phyloP scores from a whole-genome alignment of 2,797 vertebrate species.

The Bucorvus abyssinicus region DNA sequence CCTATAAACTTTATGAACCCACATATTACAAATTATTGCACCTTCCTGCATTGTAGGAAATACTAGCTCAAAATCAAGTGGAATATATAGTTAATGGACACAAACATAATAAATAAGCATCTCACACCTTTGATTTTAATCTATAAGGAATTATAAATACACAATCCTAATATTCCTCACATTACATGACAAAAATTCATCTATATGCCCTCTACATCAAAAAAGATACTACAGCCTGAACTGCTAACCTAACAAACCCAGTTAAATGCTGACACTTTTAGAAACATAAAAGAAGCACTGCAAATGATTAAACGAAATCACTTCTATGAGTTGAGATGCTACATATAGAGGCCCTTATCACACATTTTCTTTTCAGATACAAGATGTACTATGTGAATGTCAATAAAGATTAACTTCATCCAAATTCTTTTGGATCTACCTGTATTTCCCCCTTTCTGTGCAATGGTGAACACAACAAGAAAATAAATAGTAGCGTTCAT shows the following conservation, averaged over 20 bases:
- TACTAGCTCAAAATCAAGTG: neutral
- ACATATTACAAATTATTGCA: neutral
- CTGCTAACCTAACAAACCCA: neutral
- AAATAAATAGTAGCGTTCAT: neutral
- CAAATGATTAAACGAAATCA: neutral
- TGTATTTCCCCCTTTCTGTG: neutral
- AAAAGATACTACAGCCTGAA: neutral
- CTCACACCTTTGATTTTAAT: neutral
- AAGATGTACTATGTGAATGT: neutral
- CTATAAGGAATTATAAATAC: neutral
- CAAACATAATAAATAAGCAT: neutral
- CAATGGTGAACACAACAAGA: neutral
- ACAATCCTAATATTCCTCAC: neutral
- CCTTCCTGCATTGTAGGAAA: neutral
- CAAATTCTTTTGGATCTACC: neutral
- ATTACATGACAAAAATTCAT: neutral
- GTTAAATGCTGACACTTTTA: neutral
- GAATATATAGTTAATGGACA: neutral
- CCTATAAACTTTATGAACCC: neutral
- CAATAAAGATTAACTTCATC: neutral
- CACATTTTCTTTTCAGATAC: neutral
- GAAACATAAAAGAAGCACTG: neutral
- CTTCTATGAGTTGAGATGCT: neutral
- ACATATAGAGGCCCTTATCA: neutral
- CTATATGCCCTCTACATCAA: neutral